These are phyloP conservation scores for Pristiophorus japonicus DNA, from an alignment of 2,113 vertebrate species.

Conservation along the genomic window DNA sequence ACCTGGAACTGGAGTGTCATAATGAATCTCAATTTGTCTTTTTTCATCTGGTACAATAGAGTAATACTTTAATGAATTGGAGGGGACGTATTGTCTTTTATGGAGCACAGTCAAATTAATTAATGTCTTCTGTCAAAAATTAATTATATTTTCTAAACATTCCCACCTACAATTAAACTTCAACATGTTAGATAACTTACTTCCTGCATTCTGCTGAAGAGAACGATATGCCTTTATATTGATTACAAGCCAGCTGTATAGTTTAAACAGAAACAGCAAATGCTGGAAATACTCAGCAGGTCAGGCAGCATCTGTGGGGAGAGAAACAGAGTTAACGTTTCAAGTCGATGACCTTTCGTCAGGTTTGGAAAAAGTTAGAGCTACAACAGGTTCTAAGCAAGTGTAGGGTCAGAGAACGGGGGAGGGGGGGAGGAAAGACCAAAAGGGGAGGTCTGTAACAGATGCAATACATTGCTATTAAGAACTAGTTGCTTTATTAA, in stretches of 20 bases:
- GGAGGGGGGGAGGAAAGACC: too few relatives aligned
- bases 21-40: neutral
- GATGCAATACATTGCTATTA: too few relatives aligned
- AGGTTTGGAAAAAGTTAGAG: neutral
- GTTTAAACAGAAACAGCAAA: neutral
- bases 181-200: neutral
- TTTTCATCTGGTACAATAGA: neutral
- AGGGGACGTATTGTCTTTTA: neutral
- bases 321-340: neutral
- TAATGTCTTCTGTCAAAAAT: neutral
- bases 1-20: neutral
- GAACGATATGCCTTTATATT: neutral
- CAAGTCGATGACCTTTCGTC: neutral
- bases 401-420: too few relatives aligned
- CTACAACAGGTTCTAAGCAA: too few relatives aligned
- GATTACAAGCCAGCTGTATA: neutral
- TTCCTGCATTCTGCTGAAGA: neutral
- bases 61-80: neutral
- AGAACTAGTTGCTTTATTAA: too few relatives aligned
- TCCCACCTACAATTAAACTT: neutral
- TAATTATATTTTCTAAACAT: neutral
- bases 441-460: too few relatives aligned
- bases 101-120: neutral
- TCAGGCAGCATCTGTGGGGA: neutral
- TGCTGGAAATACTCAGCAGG: neutral